Base-by-base conservation (phyloP, 2,888 invertebrate species). In the Stegana nigrithorax region DNA sequence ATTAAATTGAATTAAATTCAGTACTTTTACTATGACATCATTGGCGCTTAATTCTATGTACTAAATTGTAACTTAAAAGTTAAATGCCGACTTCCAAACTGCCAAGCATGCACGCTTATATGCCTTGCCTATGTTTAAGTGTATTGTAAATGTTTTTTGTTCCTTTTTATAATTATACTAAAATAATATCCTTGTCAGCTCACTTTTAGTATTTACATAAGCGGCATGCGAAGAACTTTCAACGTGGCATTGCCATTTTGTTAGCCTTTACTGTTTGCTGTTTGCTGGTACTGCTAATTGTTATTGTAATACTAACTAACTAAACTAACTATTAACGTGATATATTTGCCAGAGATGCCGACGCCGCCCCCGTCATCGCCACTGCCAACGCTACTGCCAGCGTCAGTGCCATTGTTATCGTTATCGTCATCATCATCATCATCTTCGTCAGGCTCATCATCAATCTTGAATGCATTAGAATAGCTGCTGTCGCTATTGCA, bases 251-350 rank as follows among this genome's bases (percentile, higher is more conserved):
- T 32, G 32, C n/a, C 5, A 2, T 32, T 32, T 4, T 32, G 2
- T 32, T n/a, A 2, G 10, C n/a, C n/a, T 32, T 32, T 32, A 2
- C n/a, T 32, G 10, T 32, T 32, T 4, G 32, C n/a, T 32, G 32
- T 32, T n/a, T 17, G 27, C 17, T 17, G 8, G 14, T 53, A 17
- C 14, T 51, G 51, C 27, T 14, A n/a, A 14, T 51, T 51, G 27
- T 53, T 53, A 19, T 47, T 62, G 67, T 69, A 73, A 66, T 66
- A 62, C 73, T 77, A 73, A 72, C 79, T 69, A 72, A 73, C 81
- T 80, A 81, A n/a, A 75, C 82, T 82, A 82, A 79, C 78, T 69
- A 73, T 82, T 82, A 82, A 78, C 78, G 72, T 78, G 82, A 82
- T 82, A 82, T 82, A 80, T 75, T 74, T 78, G 79, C 71, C 73